Evolutionary conservation across 2,797 vertebrate species (phyloP).

Genomic region (Anguilla anguilla): DNA sequence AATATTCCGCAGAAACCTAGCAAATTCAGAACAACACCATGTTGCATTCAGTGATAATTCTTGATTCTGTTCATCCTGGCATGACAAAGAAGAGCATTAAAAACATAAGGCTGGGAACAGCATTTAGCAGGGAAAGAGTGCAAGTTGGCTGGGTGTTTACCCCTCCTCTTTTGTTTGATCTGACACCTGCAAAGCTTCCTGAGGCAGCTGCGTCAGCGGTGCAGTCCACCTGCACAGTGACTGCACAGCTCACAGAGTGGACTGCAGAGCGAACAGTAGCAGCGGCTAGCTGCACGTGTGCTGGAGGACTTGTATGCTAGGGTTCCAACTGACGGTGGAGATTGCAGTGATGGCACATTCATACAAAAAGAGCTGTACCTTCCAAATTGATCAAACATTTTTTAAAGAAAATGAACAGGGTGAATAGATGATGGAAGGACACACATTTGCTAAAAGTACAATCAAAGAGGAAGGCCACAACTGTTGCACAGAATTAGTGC

Average conservation of each 20-base stretch:
- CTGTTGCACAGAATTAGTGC: background rate
- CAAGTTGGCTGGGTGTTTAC: background rate
- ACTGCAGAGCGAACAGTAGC: background rate
- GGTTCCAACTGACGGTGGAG: background rate
- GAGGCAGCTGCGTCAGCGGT: background rate
- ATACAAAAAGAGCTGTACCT: background rate
- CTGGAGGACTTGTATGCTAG: background rate
- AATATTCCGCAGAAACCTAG: background rate
- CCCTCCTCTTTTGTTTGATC: background rate
- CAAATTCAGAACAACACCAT: background rate
- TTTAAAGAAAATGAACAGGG: background rate
- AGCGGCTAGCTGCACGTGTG: background rate
- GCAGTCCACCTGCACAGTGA: background rate
- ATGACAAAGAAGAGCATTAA: background rate
- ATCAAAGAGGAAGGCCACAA: background rate
- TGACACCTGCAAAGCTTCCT: background rate
- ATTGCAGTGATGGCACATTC: background rate
- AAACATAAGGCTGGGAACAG: background rate
- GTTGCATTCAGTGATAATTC: background rate
- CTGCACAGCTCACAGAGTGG: background rate
- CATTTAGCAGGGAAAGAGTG: background rate
- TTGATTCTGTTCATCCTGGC: background rate
- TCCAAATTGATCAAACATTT: background rate
- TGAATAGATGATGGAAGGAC: background rate
- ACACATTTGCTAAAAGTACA: no score